Base-by-base conservation (phyloP, 2,888 invertebrate species). In the Euplexia lucipara region DNA sequence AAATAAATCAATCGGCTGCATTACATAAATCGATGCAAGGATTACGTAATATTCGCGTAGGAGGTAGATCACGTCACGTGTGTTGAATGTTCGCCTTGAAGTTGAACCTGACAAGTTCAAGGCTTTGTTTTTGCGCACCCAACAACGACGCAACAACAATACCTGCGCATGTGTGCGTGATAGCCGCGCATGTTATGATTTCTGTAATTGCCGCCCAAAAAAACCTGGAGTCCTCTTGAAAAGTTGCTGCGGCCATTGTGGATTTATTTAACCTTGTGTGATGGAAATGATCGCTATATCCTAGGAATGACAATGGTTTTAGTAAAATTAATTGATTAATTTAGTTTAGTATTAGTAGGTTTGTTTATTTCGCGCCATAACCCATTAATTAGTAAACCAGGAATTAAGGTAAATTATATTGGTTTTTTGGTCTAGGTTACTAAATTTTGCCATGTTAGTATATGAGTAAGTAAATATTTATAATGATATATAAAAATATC, bases 51-150 rank as follows among this genome's bases (percentile, higher is more conserved):
- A 86, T 72, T 67, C 76, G 81, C 84, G 87, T 87, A 84, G 88
- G 88, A 84, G 88, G 88, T 86, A 82, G 86, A 88, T 87, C 90
- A 91, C 91, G 90, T 88, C 89, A 91, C 91, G 90, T 90, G 90
- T 87, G 86, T 83, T 84, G 78, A 83, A 83, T 75, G 84, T 84
- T 93, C 87, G 90, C 95, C 95, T 95, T 95, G 94, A 90, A 88
- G 81, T 85, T 93, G 94, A 95, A 94, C 95, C 92, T 90, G 71
- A 77, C 68, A 88, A 91, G 95, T 95, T 95, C 95, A 95, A 95
- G 95, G 95, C 88, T 92, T 87, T 84, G 89, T 95, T 94, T 95
- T 95, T 94, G 92, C 92, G 89, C 85, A 71, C 75, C 76, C 85
- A 76, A 83, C 73, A 75, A 78, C 79, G 79, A 83, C 75, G 85